phyloP scores from a whole-genome alignment of 2,797 vertebrate species.

The Apodemus agrarius region DNA sequence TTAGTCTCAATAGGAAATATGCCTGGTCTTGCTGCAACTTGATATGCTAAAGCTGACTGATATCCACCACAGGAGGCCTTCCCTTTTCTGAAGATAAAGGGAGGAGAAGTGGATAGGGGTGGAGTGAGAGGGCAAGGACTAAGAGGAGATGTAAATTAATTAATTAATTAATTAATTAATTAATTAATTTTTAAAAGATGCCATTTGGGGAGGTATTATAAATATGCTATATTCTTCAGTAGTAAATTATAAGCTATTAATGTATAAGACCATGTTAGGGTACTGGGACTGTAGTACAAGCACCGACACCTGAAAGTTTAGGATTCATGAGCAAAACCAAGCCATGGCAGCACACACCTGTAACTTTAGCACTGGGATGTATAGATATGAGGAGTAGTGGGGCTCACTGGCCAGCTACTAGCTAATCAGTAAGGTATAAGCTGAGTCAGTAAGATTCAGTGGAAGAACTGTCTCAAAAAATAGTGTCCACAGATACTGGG shows the following conservation, averaged over 20 bases:
- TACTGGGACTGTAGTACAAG: neutral
- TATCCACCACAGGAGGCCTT: neutral
- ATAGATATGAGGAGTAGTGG: neutral
- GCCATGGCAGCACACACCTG: neutral
- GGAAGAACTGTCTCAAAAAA: neutral
- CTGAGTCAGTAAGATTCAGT: neutral
- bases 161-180: neutral
- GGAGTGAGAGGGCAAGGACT: neutral
- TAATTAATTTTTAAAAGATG: neutral
- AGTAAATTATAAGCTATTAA: neutral
- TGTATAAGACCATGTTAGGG: neutral
- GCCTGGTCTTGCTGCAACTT: neutral
- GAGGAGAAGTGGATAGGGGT: neutral
- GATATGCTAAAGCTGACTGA: neutral
- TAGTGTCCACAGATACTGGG: neutral
- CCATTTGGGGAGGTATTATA: neutral
- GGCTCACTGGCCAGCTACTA: neutral
- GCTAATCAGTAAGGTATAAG: neutral
- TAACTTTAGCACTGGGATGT: neutral
- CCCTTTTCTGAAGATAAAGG: neutral
- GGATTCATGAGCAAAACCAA: neutral
- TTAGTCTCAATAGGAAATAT: neutral
- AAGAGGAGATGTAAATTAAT: neutral
- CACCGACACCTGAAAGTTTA: too few species aligned
- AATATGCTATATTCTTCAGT: neutral